Evolutionary conservation across 64 coral and sea anemone genomes (phyloP).

Genomic region (Porites lutea): DNA sequence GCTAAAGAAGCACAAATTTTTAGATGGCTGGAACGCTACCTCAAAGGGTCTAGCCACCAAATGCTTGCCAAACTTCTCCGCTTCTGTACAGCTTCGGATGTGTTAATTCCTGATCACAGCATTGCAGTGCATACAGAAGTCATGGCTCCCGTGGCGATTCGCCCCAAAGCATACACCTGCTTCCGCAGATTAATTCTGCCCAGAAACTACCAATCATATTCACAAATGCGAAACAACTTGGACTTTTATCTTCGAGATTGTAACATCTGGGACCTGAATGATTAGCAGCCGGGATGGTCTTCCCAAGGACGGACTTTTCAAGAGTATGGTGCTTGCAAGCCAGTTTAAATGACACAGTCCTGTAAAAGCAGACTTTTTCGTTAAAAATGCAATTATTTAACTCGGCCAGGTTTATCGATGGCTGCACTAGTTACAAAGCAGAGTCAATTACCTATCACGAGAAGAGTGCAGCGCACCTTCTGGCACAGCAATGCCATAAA

Average conservation of each 20-base stretch:
- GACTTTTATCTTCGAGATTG: constrained; percentile 12
- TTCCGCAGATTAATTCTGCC: constrained; percentile 23
- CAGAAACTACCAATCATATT: constrained; percentile 26
- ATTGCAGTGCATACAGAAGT: constrained; percentile 27
- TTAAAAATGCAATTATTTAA: no score
- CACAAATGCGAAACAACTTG: constrained; percentile 15
- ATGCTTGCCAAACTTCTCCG: constrained; percentile 40
- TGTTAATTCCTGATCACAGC: not conserved
- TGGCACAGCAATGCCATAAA: not conserved
- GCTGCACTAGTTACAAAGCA: not conserved
- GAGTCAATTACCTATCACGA: not conserved
- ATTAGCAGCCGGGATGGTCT: not conserved
- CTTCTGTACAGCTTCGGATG: constrained; percentile 66
- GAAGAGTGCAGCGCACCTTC: not conserved
- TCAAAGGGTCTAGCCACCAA: constrained; percentile 32
- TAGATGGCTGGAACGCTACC: constrained; percentile 61
- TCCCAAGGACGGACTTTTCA: no score
- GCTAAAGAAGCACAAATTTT: constrained; percentile 36
- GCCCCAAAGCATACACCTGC: constrained; percentile 44
- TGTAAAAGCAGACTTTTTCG: no score
- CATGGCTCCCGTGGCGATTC: constrained; percentile 7
- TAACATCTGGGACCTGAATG: constrained; percentile 36
- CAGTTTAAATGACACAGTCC: no score
- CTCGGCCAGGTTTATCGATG: not conserved
- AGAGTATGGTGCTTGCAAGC: no score